Evolutionary conservation across 2,797 vertebrate genomes (phyloP), one percentile per base, ranked within the genome.

Genomic region (Anguilla anguilla): DNA sequence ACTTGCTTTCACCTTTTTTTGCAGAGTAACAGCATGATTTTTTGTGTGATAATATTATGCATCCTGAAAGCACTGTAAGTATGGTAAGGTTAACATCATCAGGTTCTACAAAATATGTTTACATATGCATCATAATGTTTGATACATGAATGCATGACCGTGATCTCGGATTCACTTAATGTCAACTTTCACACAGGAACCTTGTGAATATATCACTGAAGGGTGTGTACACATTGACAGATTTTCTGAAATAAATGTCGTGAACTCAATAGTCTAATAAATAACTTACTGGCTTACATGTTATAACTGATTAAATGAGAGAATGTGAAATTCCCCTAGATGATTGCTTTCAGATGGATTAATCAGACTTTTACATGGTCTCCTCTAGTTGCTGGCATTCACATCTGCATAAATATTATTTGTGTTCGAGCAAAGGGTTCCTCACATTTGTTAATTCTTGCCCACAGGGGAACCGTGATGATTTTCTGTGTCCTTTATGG

Each of bases 371-470:
- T 94, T 92, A 94, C 92, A 94, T 93, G 93, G 89, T 95, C 94
- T 90, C 92, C 85, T 87, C 90, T 49, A 92, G 91, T 90, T 90
- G 89, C 93, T 89, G 93, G 90, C 89, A 93, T 88, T 88, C 90
- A 89, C 88, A 85, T 93, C 93, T 93, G 93, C 94, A 95, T 95
- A 95, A 95, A 96, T 94, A 94, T 95, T 93, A 94, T 95, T 92
- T 93, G 89, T 84, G 90, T 89, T 88, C 28, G 79, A 88, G 85
- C 51, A 77, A 86, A 79, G 49, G 82, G 72, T 87, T 85, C 90
- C 85, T 87, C 83, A 85, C 86, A 88, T 94, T 92, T 94, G 94
- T 94, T 89, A 92, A 94, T 93, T 95, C 90, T 90, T n/a, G 86
- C 92, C 90, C 93, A 88, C 93, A 88, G 89, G 94, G 94, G 93